A percentile compares a stretch with the other conserved stretches of the same genome.
phyloP scores from a whole-genome alignment of 2,113 vertebrate species.

The Dissostichus mawsoni region DNA sequence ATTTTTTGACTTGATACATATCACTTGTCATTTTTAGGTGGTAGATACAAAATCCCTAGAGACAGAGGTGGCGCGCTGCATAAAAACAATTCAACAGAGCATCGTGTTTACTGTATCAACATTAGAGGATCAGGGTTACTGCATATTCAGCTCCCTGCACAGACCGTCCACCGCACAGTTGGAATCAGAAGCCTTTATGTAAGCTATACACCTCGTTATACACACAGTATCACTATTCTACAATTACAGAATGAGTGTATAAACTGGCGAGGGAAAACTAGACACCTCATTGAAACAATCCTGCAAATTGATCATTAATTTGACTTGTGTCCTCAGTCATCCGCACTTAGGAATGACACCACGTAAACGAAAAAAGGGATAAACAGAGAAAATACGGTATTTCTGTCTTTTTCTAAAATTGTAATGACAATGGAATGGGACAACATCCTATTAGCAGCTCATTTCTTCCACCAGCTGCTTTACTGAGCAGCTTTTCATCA shows the following conservation, averaged over 20 bases:
- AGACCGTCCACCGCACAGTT: conserved; percentile 38
- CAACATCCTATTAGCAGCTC: conserved; percentile 33
- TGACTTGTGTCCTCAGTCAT: conserved; percentile 31
- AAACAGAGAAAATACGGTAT: conserved; percentile 14
- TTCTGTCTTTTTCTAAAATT: conserved; percentile 32
- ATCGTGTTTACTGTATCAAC: conserved; percentile 65
- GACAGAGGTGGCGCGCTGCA: conserved; percentile 60
- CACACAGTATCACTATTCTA: conserved; percentile 48
- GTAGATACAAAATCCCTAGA: conserved; percentile 52
- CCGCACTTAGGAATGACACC: conserved; percentile 22
- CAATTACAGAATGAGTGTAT: conserved; percentile 43
- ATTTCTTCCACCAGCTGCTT: conserved; percentile 41
- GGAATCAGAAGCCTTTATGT: conserved; percentile 55
- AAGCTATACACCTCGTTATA: conserved; percentile 58
- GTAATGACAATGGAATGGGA: conserved; percentile 19
- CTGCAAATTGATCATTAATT: conserved; percentile 63
- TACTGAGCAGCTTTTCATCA: conserved; percentile 32
- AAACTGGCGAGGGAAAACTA: conserved; percentile 30
- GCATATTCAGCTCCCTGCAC: conserved; percentile 60
- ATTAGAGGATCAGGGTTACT: conserved; percentile 66
- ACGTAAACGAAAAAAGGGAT: conserved; percentile 49
- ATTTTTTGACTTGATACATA: conserved; percentile 57
- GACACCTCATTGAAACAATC: conserved; percentile 31
- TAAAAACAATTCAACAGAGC: conserved; percentile 65
- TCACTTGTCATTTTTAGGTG: conserved; percentile 63